Base-by-base conservation (phyloP, 2,797 vertebrate genomes). In the Euthynnus affinis region DNA sequence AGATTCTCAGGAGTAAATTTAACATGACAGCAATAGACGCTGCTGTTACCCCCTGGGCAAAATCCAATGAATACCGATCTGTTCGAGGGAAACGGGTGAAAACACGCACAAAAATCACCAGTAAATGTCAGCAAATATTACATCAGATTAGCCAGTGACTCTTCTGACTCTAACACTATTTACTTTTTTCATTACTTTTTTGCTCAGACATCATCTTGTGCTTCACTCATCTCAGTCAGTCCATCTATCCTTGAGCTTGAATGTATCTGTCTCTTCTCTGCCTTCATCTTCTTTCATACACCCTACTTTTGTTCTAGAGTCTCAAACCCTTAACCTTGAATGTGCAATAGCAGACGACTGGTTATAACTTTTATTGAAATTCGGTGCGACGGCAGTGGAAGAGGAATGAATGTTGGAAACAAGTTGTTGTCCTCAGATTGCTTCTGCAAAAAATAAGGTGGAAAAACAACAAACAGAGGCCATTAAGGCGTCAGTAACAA, bases 21-120 rank as follows among this genome's bases (percentile, higher is more conserved):
- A 77, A 89, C 48, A 49, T 71, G 91, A 89, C 92, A 88, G 84
- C 63, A 17, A 12, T 49, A 65, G 63, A 66, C 32, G 53, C 51
- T 37, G 42, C 56, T 66, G 80, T 64, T 68, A 4, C 6, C 79
- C 71, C 63, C 34, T 48, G 27, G 80, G 77, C 55, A 67, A 68
- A 76, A 82, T 56, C 32, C 9, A 18, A 34, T 15, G 57, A 86
- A 55, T 52, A 29, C 17, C 0, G 55, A 81, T 80, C 49, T 49
- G 48, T 57, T 71, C 37, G 0, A 51, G 60, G 57, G 57, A 44
- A 60, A 64, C 44, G 49, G 25, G 44, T 15, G 44, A 1, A 34
- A 68, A 61, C 15, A 5, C 4, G 22, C 49, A 40, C 2, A 73
- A 51, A 75, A 76, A 75, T 71, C 80, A 63, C 10, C 44, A 22